phyloP scores from a whole-genome alignment of 2,797 vertebrate species.

The Novumbra hubbsi region DNA sequence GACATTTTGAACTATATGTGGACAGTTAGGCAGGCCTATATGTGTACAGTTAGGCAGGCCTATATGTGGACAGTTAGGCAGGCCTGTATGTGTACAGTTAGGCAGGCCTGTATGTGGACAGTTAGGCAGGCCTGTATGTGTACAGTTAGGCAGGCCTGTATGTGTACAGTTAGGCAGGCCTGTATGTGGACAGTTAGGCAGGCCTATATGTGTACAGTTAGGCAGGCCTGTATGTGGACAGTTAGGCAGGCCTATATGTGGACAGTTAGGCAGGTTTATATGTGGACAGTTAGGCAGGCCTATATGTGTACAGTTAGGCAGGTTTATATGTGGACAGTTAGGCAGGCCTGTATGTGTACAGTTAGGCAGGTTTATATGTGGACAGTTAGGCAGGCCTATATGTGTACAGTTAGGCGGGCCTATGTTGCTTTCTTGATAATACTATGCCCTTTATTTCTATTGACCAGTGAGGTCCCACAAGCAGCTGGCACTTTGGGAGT shows the following conservation, averaged over 20 bases:
- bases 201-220: background rate
- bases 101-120: background rate
- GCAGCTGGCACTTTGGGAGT: conserved; percentile 45
- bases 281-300: background rate
- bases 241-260: background rate
- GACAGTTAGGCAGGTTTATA: too few relatives aligned
- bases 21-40: background rate
- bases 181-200: background rate
- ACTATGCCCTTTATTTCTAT: background rate
- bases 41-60: background rate
- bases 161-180: background rate
- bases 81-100: background rate
- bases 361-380: background rate
- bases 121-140: too few relatives aligned
- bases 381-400: background rate
- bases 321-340: background rate
- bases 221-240: background rate
- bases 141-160: background rate
- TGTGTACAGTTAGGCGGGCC: background rate
- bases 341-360: background rate
- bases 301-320: background rate
- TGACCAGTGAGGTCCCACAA: conserved; percentile 35
- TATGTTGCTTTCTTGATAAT: conserved; percentile 1
- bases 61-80: too few relatives aligned
- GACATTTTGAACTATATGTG: background rate